These are phyloP conservation scores for Catalaphyllia jardinei DNA, from an alignment of 64 coral and sea anemone genomes.

Conservation along the genomic window DNA sequence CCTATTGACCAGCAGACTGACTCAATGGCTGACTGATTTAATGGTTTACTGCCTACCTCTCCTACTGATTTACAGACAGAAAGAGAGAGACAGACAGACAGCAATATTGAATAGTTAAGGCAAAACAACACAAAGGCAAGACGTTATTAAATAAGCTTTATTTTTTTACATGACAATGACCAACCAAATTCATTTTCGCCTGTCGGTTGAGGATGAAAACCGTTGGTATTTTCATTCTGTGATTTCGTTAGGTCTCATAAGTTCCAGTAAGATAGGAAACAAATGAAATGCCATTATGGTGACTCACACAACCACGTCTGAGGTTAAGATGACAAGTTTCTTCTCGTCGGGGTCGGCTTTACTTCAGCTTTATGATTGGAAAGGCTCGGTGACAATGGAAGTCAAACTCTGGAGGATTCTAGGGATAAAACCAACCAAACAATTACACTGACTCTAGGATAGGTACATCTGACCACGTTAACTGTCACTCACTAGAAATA, in stretches of 20 bases:
- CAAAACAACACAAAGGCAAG: neutral
- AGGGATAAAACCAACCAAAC: constrained; percentile 4
- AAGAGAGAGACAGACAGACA: neutral
- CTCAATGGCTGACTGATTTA: too few relatives aligned
- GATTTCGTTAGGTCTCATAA: too few relatives aligned
- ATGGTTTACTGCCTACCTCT: too few relatives aligned
- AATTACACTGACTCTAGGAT: neutral
- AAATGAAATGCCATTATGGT: neutral
- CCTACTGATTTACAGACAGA: neutral
- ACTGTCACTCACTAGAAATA: too few relatives aligned
- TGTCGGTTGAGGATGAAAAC: neutral
- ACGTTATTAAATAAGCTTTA: neutral
- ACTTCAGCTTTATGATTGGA: constrained; percentile 78
- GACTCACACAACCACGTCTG: neutral
- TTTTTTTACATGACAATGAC: neutral
- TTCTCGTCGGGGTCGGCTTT: neutral
- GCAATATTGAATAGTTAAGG: neutral
- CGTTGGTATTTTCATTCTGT: neutral
- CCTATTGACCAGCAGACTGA: too few relatives aligned
- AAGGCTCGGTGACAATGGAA: constrained; percentile 80
- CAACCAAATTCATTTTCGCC: neutral
- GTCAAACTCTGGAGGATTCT: constrained; percentile 81
- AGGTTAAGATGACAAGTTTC: neutral
- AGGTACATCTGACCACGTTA: too few relatives aligned
- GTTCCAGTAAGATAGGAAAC: neutral